These are phyloP conservation scores for Malthinus flaveolus DNA, from an alignment of 2,888 invertebrate species.

Conservation along the genomic window DNA sequence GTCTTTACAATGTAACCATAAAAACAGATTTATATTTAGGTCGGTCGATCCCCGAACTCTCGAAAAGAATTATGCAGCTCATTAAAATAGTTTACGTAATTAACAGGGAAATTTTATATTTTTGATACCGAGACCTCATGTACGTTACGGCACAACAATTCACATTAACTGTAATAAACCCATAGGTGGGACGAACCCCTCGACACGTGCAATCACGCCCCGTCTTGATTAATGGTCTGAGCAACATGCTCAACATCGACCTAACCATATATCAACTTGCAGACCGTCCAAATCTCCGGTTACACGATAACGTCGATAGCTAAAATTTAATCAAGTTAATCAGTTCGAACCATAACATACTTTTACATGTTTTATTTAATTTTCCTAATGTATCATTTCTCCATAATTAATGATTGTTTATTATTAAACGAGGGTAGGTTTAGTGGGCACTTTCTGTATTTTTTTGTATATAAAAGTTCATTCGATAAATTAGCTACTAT, in stretches of 20 bases:
- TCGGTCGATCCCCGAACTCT: no score
- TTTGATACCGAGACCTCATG: no score
- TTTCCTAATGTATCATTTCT: no score
- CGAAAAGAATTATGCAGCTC: no score
- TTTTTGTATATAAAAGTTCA: no score
- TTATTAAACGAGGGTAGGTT: no score
- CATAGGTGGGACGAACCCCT: constrained; percentile 39
- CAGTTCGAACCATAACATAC: constrained; percentile 15
- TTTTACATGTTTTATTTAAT: background rate
- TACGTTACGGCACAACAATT: constrained; percentile 4
- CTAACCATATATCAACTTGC: constrained; percentile 49
- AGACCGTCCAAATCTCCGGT: constrained; percentile 43
- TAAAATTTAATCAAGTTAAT: constrained; percentile 36
- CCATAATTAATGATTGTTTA: no score
- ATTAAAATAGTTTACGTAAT: no score
- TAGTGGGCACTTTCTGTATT: no score
- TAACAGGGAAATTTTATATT: no score
- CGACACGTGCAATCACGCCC: constrained; percentile 46
- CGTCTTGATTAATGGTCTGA: constrained; percentile 50
- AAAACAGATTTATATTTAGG: no score
- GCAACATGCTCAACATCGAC: constrained; percentile 51
- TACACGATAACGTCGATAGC: constrained; percentile 33
- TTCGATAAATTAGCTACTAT: constrained; percentile 11
- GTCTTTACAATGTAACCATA: no score
- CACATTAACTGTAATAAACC: constrained; percentile 41